Evolutionary conservation across 2,113 vertebrate species (phyloP).

Genomic region (Sinocyclocheilus anophthalmus): DNA sequence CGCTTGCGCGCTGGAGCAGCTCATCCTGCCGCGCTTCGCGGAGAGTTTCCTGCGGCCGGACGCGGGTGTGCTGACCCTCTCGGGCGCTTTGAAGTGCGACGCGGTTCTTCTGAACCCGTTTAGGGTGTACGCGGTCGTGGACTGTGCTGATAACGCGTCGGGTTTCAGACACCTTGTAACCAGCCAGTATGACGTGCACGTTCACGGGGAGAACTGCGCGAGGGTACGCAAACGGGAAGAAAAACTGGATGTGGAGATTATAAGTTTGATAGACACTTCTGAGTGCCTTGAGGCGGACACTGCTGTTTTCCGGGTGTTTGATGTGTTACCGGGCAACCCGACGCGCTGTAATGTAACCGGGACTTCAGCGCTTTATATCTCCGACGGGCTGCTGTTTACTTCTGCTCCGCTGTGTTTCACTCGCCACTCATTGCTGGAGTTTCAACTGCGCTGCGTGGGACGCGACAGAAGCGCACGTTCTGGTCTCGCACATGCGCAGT

Average conservation of each 20-base stretch:
- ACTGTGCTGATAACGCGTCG: conserved; percentile 63
- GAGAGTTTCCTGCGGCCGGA: conserved; percentile 64
- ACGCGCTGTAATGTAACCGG: conserved; percentile 66
- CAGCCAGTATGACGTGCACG: conserved; percentile 72
- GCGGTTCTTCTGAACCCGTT: conserved; percentile 72
- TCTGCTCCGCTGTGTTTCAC: conserved; percentile 75
- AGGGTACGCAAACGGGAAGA: conserved; percentile 63
- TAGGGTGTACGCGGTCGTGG: conserved; percentile 68
- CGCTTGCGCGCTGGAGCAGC: conserved; percentile 72
- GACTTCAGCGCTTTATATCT: conserved; percentile 66
- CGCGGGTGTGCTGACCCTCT: conserved; percentile 65
- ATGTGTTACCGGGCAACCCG: conserved; percentile 66
- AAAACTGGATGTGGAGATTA: conserved; percentile 73
- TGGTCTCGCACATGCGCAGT: conserved; percentile 64
- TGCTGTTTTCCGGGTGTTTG: conserved; percentile 66
- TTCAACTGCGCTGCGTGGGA: conserved; percentile 67
- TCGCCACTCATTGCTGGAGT: conserved; percentile 58
- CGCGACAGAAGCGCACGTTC: conserved; percentile 35
- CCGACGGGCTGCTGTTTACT: conserved; percentile 71
- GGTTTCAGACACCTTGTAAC: conserved; percentile 70
- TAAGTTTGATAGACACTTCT: conserved; percentile 63
- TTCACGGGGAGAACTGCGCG: conserved; percentile 74
- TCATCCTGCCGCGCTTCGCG: conserved; percentile 71
- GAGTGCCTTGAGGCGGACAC: conserved; percentile 65
- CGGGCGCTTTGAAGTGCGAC: conserved; percentile 64